A percentile compares a stretch with the other conserved stretches of the same genome.
phyloP scores from a whole-genome alignment of 2,797 vertebrate species.

The Centropyge bicolor region DNA sequence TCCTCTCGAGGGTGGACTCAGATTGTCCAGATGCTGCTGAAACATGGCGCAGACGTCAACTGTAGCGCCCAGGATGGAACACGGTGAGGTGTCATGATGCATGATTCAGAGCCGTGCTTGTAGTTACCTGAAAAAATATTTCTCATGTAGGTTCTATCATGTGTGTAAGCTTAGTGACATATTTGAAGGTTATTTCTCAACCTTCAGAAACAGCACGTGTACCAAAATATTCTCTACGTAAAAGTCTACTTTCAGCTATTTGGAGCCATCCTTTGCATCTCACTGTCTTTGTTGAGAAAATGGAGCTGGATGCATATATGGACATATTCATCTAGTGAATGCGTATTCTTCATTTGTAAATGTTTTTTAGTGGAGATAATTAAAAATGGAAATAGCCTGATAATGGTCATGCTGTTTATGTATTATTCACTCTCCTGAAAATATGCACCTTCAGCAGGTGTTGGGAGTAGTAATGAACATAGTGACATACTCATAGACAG shows the following conservation, averaged over 20 bases:
- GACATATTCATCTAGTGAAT: no score
- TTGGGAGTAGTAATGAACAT: background rate
- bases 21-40: conserved; percentile 94
- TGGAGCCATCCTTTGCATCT: background rate
- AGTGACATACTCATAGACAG: no score
- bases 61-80: conserved; percentile 98
- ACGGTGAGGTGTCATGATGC: conserved; percentile 83
- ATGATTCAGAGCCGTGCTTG: background rate
- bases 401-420: background rate
- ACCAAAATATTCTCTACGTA: background rate
- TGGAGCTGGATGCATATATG: background rate
- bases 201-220: background rate
- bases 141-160: background rate
- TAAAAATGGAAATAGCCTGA: background rate
- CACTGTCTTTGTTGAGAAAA: background rate
- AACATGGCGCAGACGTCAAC: conserved; percentile 97
- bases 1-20: conserved; percentile 95
- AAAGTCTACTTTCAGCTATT: background rate
- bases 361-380: no score
- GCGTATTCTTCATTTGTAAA: background rate
- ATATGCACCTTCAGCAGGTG: background rate
- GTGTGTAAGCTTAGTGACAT: background rate
- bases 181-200: conserved; percentile 1
- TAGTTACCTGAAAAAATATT: background rate
- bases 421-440: background rate